These are phyloP conservation scores for Pantherophis vulpinus DNA, from an alignment of 2,797 vertebrate genomes.

Conservation along the genomic window DNA sequence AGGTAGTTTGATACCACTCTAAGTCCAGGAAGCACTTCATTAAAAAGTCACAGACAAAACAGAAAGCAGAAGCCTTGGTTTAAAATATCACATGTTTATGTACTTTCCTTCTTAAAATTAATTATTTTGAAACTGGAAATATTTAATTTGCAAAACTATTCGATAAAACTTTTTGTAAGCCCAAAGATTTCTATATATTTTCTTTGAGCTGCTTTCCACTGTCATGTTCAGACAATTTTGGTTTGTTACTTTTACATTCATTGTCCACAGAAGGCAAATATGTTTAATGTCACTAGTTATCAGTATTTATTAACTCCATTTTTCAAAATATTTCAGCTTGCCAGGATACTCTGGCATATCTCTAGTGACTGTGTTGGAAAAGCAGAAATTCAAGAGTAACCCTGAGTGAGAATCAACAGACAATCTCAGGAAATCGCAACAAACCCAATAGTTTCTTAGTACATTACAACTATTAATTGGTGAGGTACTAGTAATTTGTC, in stretches of 20 bases:
- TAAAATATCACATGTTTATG: background rate
- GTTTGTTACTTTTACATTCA: background rate
- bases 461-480: no score
- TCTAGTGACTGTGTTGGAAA: background rate
- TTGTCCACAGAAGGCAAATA: conserved; percentile 17
- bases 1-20: background rate
- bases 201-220: background rate
- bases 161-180: background rate
- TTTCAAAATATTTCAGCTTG: background rate
- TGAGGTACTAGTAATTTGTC: background rate
- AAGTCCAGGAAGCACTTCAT: background rate
- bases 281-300: conserved; percentile 12
- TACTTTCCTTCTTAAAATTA: background rate
- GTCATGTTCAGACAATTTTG: background rate
- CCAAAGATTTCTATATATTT: background rate
- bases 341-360: background rate
- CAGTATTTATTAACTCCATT: background rate
- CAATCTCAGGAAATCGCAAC: no score
- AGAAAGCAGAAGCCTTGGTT: background rate
- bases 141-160: background rate
- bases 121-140: background rate
- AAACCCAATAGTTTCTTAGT: no score
- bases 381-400: background rate
- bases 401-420: background rate
- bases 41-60: background rate